Conservation (phyloP, 2,113 vertebrate species). For the Poeciliopsis turrubarensis region DNA sequence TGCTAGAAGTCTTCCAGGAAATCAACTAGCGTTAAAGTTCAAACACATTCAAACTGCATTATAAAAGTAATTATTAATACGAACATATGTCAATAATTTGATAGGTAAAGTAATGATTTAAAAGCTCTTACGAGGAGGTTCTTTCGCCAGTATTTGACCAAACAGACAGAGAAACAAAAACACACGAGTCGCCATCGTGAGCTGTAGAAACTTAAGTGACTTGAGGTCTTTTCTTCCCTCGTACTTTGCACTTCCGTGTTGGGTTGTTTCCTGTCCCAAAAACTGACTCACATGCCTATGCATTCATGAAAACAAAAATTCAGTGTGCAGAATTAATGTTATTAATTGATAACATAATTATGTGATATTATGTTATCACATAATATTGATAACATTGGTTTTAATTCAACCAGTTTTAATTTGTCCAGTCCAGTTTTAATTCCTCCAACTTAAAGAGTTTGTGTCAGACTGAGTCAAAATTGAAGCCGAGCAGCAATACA, state of each 20-base stretch:
- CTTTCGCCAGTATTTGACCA: slow-evolving; percentile 21
- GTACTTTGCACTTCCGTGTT: not conserved
- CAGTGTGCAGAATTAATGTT: not conserved
- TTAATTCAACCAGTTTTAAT: no score
- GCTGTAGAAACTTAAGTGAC: not conserved
- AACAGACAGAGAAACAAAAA: slow-evolving; percentile 49
- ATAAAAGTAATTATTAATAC: not conserved
- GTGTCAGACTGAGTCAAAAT: no score
- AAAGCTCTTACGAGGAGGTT: slow-evolving; percentile 50
- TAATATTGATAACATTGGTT: no score
- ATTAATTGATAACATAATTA: no score
- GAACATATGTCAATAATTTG: not conserved
- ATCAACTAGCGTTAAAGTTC: not conserved
- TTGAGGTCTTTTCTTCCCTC: not conserved
- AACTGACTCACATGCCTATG: not conserved
- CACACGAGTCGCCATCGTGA: slow-evolving; percentile 16
- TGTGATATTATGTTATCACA: no score
- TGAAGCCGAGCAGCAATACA: no score
- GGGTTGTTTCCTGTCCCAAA: slow-evolving; percentile 36
- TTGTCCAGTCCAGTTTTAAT: no score
- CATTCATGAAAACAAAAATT: not conserved
- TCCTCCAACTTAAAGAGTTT: no score
- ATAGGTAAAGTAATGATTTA: not conserved
- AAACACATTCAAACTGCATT: not conserved
- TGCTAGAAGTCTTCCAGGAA: not conserved